Conservation (phyloP, 2,797 vertebrate species). For the Gouania willdenowi region DNA sequence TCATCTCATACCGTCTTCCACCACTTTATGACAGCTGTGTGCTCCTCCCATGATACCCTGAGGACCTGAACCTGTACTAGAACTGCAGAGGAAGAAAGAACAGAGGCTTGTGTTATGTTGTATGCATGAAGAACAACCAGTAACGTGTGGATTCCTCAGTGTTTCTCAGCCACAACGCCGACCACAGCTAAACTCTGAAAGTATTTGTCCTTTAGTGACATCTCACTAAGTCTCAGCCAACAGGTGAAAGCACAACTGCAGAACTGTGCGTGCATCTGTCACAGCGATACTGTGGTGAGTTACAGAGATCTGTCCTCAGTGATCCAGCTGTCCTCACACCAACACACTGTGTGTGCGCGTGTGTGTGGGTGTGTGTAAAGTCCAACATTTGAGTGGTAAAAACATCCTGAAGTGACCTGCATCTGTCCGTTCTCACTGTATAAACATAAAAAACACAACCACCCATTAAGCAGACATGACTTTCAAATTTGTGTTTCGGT, state of each 20-base stretch:
- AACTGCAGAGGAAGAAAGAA: slow-evolving; percentile 8
- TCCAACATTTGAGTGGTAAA: too few relatives aligned
- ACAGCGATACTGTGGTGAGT: slow-evolving; percentile 12
- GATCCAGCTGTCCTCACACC: slow-evolving; percentile 52
- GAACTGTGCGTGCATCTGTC: slow-evolving; percentile 58
- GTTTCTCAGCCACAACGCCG: slow-evolving; percentile 3
- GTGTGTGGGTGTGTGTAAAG: too few relatives aligned
- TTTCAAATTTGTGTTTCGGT: too few relatives aligned
- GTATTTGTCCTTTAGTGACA: slow-evolving; percentile 19
- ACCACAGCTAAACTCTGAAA: slow-evolving; percentile 7
- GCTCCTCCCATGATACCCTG: slow-evolving; percentile 3
- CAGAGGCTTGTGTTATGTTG: slow-evolving; percentile 7
- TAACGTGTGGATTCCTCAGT: slow-evolving; percentile 14
- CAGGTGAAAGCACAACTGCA: slow-evolving; percentile 71
- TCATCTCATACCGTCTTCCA: slow-evolving; percentile 25
- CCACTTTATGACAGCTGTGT: slow-evolving; percentile 3
- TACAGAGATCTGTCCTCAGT: slow-evolving; percentile 3
- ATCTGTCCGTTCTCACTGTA: too few relatives aligned
- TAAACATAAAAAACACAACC: too few relatives aligned
- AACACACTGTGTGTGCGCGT: slow-evolving; percentile 2
- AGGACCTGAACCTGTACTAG: slow-evolving; percentile 39
- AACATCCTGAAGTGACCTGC: too few relatives aligned
- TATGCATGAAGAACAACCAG: slow-evolving; percentile 39
- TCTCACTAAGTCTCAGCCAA: slow-evolving; percentile 52
- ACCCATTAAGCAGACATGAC: too few relatives aligned